Conservation (phyloP, 2,113 vertebrate species). For the Gasterosteus aculeatus region DNA sequence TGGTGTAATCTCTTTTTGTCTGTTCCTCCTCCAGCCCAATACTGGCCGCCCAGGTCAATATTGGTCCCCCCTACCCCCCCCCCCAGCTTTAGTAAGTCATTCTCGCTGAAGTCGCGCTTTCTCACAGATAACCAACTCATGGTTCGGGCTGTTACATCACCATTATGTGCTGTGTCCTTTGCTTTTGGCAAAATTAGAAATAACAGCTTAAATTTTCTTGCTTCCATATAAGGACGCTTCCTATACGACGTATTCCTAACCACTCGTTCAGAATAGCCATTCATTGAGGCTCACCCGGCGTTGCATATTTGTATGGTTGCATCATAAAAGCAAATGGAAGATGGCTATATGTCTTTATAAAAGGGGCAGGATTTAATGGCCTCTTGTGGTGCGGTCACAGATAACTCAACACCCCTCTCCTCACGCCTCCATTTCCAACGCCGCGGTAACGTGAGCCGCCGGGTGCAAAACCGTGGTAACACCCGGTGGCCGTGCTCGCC, state of each 20-base stretch:
- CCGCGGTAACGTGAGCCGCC: not conserved
- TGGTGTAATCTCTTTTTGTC: constrained; percentile 7
- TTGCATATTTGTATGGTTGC: too few species aligned
- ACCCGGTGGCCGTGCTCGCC: not conserved
- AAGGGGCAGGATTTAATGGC: not conserved
- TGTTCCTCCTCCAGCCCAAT: constrained; percentile 20
- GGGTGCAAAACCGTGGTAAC: not conserved
- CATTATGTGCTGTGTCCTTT: not conserved
- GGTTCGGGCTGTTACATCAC: constrained; percentile 30
- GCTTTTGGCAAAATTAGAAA: constrained; percentile 24
- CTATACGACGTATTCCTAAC: not conserved
- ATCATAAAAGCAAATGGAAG: not conserved
- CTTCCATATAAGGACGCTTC: constrained; percentile 4
- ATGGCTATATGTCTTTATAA: not conserved
- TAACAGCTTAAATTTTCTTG: not conserved
- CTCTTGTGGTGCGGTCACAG: not conserved
- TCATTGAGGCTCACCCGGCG: not conserved
- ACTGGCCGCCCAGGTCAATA: not conserved
- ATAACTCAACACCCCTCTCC: not conserved
- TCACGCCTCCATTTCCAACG: not conserved
- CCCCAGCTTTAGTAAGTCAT: not conserved
- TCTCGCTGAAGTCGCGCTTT: constrained; percentile 4
- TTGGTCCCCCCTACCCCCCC: not conserved
- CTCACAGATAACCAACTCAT: constrained; percentile 34
- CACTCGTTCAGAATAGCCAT: not conserved